These are phyloP conservation scores for Helostoma temminkii DNA, from an alignment of 2,797 vertebrate genomes.

Conservation along the genomic window DNA sequence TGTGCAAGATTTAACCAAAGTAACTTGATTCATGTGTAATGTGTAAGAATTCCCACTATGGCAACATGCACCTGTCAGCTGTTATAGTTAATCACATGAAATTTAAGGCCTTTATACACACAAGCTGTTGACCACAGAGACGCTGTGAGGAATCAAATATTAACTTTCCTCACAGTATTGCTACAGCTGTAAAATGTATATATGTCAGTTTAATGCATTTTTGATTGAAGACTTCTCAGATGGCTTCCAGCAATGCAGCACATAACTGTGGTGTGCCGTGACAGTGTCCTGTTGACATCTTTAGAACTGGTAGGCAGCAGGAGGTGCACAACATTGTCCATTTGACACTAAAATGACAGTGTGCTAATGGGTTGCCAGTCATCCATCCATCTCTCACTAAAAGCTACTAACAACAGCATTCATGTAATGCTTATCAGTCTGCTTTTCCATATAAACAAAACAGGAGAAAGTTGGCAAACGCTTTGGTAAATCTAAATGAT, in stretches of 20 bases:
- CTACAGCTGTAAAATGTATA: background rate
- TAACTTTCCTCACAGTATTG: no score
- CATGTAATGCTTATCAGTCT: background rate
- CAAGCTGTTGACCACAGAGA: background rate
- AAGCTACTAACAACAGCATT: background rate
- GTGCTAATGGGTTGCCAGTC: slow-evolving; percentile 25
- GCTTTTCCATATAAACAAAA: background rate
- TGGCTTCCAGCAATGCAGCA: background rate
- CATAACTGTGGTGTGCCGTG: background rate
- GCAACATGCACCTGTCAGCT: slow-evolving; percentile 30
- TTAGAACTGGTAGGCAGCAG: slow-evolving; percentile 17
- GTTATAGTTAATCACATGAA: slow-evolving; percentile 28
- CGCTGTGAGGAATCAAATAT: no score
- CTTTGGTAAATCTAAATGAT: background rate
- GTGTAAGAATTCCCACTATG: slow-evolving; percentile 12
- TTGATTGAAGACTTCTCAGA: background rate
- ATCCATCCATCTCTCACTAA: background rate
- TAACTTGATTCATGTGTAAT: slow-evolving; percentile 47
- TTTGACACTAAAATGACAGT: slow-evolving; percentile 3
- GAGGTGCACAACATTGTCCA: slow-evolving; percentile 18
- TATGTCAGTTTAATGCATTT: background rate
- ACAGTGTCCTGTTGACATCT: slow-evolving; percentile 5
- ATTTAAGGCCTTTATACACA: slow-evolving; percentile 18
- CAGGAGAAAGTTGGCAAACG: no score
- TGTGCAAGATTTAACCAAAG: slow-evolving; percentile 22